Conservation (phyloP, 2,113 vertebrate genomes). For the Myxocyprinus asiaticus region DNA sequence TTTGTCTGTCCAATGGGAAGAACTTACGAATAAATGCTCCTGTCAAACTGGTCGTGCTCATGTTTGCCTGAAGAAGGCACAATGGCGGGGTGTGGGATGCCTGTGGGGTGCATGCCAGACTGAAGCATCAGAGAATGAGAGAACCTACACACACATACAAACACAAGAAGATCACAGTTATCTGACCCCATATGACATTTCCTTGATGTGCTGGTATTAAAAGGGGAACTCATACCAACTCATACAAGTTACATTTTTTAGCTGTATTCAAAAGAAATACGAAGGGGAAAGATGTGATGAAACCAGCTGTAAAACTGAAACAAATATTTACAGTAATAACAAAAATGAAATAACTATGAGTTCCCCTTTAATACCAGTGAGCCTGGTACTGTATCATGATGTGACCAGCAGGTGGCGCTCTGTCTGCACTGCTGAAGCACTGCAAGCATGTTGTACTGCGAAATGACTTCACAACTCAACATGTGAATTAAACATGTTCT, state of each 20-base stretch:
- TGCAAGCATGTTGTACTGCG: neutral
- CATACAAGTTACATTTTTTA: no score
- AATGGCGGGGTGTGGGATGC: slow-evolving; percentile 94
- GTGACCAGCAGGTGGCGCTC: slow-evolving; percentile 46
- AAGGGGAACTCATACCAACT: no score
- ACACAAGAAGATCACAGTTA: slow-evolving; percentile 5
- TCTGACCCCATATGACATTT: no score
- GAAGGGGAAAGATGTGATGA: no score
- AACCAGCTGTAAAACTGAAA: no score
- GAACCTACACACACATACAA: slow-evolving; percentile 79
- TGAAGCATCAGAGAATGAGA: slow-evolving; percentile 93
- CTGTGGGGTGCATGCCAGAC: slow-evolving; percentile 89
- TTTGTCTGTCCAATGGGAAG: neutral
- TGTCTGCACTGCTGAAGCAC: neutral
- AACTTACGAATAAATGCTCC: slow-evolving; percentile 83
- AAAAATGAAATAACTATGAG: neutral
- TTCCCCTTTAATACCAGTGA: neutral
- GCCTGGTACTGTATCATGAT: neutral
- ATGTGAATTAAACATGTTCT: no score
- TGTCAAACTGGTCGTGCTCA: slow-evolving; percentile 90
- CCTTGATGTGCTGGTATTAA: no score
- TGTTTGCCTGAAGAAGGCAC: slow-evolving; percentile 92
- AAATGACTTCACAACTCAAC: no score
- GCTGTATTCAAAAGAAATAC: no score
- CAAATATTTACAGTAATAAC: no score